Evolutionary conservation across 2,797 vertebrate genomes (phyloP).

Genomic region (Danio aesculapii): DNA sequence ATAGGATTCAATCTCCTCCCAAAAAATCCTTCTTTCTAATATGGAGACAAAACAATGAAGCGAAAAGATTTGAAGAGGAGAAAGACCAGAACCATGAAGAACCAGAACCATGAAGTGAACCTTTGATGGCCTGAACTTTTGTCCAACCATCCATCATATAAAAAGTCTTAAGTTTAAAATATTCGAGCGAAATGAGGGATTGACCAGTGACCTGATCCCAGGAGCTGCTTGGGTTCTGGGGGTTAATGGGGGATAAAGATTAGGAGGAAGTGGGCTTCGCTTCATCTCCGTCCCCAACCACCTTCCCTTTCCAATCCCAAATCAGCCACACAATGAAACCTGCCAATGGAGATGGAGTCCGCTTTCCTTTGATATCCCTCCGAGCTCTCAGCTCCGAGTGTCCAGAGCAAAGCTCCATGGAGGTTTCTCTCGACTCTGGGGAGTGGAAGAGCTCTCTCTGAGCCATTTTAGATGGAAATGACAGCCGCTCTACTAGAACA

Average conservation of each 20-base stretch:
- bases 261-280: constrained; percentile 69
- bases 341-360: constrained; percentile 75
- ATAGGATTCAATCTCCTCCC: constrained; percentile 57
- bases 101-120: constrained; percentile 77
- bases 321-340: constrained; percentile 77
- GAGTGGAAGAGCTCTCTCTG: constrained; percentile 70
- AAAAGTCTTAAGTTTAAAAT: constrained; percentile 85
- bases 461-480: constrained; percentile 78
- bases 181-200: constrained; percentile 83
- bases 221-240: constrained; percentile 77
- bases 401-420: constrained; percentile 80
- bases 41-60: constrained; percentile 74
- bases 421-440: constrained; percentile 74
- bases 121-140: constrained; percentile 63
- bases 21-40: constrained; percentile 63
- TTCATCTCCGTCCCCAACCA: constrained; percentile 75
- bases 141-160: constrained; percentile 43
- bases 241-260: constrained; percentile 89
- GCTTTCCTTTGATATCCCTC: constrained; percentile 78
- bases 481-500: constrained; percentile 79
- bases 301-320: constrained; percentile 74
- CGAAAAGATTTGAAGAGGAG: constrained; percentile 62
- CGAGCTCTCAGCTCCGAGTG: constrained; percentile 65
- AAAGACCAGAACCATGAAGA: constrained; percentile 78
- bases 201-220: constrained; percentile 85